phyloP scores from a whole-genome alignment of 2,113 vertebrate genomes.

The Cebus imitator region DNA sequence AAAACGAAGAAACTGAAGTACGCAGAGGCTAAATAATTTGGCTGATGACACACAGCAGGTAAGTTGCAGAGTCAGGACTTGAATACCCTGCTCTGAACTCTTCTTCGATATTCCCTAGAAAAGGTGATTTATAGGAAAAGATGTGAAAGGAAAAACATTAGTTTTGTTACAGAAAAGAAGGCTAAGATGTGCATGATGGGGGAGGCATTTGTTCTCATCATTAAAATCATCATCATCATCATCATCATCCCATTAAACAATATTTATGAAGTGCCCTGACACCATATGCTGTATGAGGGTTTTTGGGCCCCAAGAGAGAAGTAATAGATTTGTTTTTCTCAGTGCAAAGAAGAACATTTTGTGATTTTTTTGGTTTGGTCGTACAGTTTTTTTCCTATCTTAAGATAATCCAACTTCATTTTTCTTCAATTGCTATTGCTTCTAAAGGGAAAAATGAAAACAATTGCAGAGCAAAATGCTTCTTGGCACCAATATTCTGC shows the following conservation, averaged over 20 bases:
- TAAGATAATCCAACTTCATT: slow-evolving; percentile 54
- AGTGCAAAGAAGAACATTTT: slow-evolving; percentile 24
- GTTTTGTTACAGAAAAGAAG: not conserved
- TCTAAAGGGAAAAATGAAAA: slow-evolving; percentile 51
- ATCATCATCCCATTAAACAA: not conserved
- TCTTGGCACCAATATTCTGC: slow-evolving; percentile 17
- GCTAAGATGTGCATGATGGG: not conserved
- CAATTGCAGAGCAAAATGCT: slow-evolving; percentile 11
- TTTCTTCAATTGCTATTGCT: slow-evolving; percentile 37
- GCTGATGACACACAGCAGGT: not conserved
- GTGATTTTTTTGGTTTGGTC: slow-evolving; percentile 8
- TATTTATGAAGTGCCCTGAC: slow-evolving; percentile 1
- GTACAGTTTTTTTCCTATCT: not conserved
- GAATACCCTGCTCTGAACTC: not conserved
- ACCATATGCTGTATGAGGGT: not conserved
- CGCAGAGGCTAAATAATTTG: not conserved
- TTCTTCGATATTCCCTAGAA: not conserved
- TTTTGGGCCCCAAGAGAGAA: slow-evolving; percentile 16
- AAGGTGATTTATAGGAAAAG: not conserved
- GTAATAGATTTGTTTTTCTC: slow-evolving; percentile 46
- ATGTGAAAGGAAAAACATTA: not conserved
- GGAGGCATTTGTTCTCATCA: not conserved
- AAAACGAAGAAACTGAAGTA: not conserved
- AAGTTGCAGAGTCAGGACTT: not conserved
- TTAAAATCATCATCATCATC: not conserved